A percentile compares a stretch with the other conserved stretches of the same genome.
Evolutionary conservation across 2,797 vertebrate species (phyloP).

Genomic region (Sternarchorhynchus goeldii): DNA sequence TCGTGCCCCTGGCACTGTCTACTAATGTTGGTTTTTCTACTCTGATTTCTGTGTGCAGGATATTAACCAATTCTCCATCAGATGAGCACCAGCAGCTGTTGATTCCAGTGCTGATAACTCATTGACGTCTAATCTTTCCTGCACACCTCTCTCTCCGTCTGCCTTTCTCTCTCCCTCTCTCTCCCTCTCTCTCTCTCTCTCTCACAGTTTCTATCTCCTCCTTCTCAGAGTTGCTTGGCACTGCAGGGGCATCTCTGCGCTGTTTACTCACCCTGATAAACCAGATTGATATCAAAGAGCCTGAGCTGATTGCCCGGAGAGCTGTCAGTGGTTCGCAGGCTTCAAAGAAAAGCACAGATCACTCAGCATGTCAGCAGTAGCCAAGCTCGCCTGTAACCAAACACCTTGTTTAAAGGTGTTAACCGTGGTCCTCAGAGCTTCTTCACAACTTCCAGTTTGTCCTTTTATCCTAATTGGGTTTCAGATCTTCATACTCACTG

Average conservation of each 20-base stretch:
- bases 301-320: conserved; percentile 63
- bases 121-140: conserved; percentile 49
- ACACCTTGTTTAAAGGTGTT: conserved; percentile 15
- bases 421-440: neutral
- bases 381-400: neutral
- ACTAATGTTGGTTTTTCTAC: too few relatives aligned
- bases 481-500: neutral
- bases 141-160: conserved; percentile 25
- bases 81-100: conserved; percentile 55
- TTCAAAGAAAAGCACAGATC: conserved; percentile 18
- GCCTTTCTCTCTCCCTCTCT: conserved; percentile 40
- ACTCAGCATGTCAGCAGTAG: neutral
- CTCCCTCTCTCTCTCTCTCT: neutral
- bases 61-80: conserved; percentile 50
- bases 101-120: conserved; percentile 56
- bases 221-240: conserved; percentile 50
- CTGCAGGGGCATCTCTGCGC: conserved; percentile 59
- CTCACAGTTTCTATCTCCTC: neutral
- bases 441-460: neutral
- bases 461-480: neutral
- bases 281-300: conserved; percentile 59
- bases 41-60: conserved; percentile 13
- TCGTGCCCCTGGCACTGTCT: conserved; percentile 17
- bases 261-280: conserved; percentile 60
- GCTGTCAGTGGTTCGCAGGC: conserved; percentile 52